Conservation (phyloP, 2,797 vertebrate genomes). For the Amphiprion clarkii region DNA sequence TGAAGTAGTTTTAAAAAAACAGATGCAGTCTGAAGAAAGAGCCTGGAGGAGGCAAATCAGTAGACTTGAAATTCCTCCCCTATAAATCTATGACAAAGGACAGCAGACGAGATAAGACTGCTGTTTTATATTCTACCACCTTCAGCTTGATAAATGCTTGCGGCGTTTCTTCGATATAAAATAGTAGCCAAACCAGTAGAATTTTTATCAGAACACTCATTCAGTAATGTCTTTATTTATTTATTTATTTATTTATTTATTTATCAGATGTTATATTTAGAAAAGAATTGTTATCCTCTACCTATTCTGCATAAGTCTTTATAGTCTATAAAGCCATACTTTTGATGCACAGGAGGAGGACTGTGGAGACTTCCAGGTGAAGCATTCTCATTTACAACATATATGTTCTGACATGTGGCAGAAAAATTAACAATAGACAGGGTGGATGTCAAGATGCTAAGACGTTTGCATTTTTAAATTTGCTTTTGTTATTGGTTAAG, state of each 20-base stretch:
- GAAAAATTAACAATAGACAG: not conserved
- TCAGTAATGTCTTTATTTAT: slow-evolving; percentile 65
- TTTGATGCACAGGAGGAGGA: not conserved
- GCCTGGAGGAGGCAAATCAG: slow-evolving; percentile 62
- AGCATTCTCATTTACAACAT: slow-evolving; percentile 3
- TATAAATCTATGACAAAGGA: slow-evolving; percentile 78
- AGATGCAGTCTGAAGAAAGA: slow-evolving; percentile 58
- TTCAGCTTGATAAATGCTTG: slow-evolving; percentile 76
- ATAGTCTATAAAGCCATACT: slow-evolving; percentile 37
- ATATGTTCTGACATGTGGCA: not conserved
- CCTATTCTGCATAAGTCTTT: slow-evolving; percentile 45
- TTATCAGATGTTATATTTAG: slow-evolving; percentile 68
- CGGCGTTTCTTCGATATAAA: slow-evolving; percentile 67
- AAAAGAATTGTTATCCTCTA: slow-evolving; percentile 45
- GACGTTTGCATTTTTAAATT: not conserved
- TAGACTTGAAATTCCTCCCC: slow-evolving; percentile 66
- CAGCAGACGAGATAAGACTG: slow-evolving; percentile 71
- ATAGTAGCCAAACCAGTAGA: slow-evolving; percentile 61
- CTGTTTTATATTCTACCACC: slow-evolving; percentile 78
- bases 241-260: too few relatives aligned
- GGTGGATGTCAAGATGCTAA: not conserved
- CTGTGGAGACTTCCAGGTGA: not conserved
- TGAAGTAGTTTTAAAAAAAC: slow-evolving; percentile 36
- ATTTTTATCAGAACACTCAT: slow-evolving; percentile 75
- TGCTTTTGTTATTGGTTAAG: slow-evolving; percentile 1